Conservation (phyloP, 2,113 vertebrate genomes). For the Ceyx margarethae region DNA sequence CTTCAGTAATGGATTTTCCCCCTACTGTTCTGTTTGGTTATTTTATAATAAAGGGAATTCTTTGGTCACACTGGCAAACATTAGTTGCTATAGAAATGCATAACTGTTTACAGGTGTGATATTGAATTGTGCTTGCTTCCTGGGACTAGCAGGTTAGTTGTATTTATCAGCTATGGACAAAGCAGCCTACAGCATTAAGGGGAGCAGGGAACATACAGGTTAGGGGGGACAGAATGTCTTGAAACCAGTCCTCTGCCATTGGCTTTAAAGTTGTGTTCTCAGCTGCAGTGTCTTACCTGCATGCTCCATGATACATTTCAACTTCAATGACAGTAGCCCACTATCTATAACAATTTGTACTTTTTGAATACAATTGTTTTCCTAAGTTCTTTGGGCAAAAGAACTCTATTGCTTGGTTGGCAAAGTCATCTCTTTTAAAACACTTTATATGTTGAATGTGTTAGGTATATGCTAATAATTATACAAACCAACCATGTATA, state of each 20-base stretch:
- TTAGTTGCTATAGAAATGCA: slow-evolving; percentile 25
- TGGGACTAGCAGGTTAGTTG: neutral
- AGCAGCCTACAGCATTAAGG: neutral
- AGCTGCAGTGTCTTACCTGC: neutral
- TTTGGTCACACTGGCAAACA: slow-evolving; percentile 15
- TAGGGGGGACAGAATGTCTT: neutral
- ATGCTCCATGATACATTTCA: neutral
- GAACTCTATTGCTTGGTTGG: neutral
- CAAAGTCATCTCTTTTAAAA: neutral
- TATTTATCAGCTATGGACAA: neutral
- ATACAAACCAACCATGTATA: neutral
- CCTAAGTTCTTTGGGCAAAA: neutral
- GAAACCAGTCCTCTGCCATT: neutral
- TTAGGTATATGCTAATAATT: neutral
- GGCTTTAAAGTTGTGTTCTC: neutral
- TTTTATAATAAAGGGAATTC: slow-evolving; percentile 31
- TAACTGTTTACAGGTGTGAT: slow-evolving; percentile 13
- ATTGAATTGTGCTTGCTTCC: slow-evolving; percentile 7
- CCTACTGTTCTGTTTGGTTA: neutral
- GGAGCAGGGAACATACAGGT: neutral
- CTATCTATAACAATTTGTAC: neutral
- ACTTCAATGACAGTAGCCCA: neutral
- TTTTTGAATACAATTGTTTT: neutral
- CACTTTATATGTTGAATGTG: neutral
- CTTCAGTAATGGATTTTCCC: slow-evolving; percentile 1